phyloP scores from a whole-genome alignment of 2,797 vertebrate genomes.

The Florisuga fusca region DNA sequence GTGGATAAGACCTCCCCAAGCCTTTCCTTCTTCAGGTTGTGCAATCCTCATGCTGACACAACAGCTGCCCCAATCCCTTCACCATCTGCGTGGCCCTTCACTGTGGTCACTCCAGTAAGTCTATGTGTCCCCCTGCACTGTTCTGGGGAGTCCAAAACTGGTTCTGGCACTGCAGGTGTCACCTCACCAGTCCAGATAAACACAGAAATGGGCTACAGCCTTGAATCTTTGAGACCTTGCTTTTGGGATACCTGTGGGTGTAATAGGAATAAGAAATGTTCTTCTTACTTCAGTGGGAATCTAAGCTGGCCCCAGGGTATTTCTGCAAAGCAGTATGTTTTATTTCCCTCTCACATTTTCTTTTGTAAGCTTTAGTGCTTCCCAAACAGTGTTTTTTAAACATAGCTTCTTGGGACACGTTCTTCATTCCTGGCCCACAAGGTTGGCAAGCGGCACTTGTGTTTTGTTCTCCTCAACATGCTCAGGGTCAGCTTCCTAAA shows the following conservation, averaged over 20 bases:
- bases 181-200: not conserved
- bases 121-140: accelerated
- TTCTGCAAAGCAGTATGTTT: not conserved
- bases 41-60: not conserved
- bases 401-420: not conserved
- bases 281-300: not conserved
- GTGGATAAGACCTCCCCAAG: not conserved
- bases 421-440: not conserved
- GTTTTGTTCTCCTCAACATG: not conserved
- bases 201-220: not conserved
- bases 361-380: not conserved
- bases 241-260: not conserved
- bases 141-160: not conserved
- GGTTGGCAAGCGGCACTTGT: accelerated
- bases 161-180: not conserved
- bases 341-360: not conserved
- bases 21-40: not conserved
- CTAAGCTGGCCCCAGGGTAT: not conserved
- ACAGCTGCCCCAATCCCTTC: not conserved
- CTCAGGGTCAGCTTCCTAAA: not conserved
- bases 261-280: not conserved
- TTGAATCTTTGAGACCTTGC: not conserved
- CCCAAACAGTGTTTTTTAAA: not conserved
- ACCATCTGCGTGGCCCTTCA: not conserved
- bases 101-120: not conserved